phyloP scores from a whole-genome alignment of 2,888 invertebrate species.

The Drosophila cognata region DNA sequence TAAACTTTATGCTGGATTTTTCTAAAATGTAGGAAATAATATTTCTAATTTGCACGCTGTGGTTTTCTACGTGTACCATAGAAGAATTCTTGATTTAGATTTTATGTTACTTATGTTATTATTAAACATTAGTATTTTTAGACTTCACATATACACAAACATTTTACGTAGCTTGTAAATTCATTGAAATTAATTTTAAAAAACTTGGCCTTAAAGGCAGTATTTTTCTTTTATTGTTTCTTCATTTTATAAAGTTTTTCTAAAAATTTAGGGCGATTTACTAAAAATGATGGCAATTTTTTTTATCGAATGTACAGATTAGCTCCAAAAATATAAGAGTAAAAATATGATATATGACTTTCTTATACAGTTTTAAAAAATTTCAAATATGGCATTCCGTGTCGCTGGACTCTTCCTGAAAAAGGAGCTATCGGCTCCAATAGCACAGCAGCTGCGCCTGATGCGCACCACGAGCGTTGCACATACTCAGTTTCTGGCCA shows the following conservation, averaged over 20 bases:
- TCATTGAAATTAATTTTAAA: neutral
- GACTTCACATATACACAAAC: neutral
- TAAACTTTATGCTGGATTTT: neutral
- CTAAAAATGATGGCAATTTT: neutral
- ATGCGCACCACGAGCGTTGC: conserved; percentile 54
- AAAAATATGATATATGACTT: conserved; percentile 54
- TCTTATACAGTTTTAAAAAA: conserved; percentile 28
- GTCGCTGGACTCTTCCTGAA: conserved; percentile 83
- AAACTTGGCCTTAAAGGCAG: neutral
- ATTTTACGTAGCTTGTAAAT: neutral
- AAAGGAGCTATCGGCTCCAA: conserved; percentile 72
- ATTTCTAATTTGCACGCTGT: neutral
- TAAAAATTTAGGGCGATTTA: neutral
- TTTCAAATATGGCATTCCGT: conserved; percentile 80
- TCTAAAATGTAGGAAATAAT: neutral
- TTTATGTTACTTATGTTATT: neutral
- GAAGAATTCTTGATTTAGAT: neutral
- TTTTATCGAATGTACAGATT: neutral
- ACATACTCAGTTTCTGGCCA: conserved; percentile 65
- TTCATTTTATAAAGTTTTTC: neutral
- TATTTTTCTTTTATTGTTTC: neutral
- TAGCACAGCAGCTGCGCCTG: conserved; percentile 66
- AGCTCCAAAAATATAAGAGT: conserved; percentile 6
- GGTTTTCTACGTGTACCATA: neutral
- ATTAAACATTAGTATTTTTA: neutral